A percentile compares a stretch with the other conserved stretches of the same genome.
These are phyloP conservation scores for Channa argus DNA, from an alignment of 2,113 vertebrate genomes.

Conservation along the genomic window DNA sequence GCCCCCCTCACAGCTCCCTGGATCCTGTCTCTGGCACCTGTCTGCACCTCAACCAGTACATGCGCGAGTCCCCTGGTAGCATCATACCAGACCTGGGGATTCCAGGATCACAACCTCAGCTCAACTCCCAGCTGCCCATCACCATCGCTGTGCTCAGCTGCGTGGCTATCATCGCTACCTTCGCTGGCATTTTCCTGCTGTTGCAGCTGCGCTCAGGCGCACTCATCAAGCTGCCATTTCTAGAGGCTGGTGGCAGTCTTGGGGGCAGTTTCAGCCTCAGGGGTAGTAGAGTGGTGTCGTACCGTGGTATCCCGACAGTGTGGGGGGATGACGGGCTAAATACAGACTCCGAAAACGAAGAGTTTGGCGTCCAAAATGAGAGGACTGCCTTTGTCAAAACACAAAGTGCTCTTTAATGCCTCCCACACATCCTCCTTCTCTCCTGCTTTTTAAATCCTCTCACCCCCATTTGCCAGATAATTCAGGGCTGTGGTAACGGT, in stretches of 20 bases:
- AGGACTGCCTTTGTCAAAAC: slow-evolving; percentile 99
- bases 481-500: slow-evolving; percentile 59
- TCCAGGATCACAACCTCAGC: slow-evolving; percentile 4
- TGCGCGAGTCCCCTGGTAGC: slow-evolving; percentile 87
- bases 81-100: slow-evolving; percentile 41
- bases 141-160: slow-evolving; percentile 92
- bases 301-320: slow-evolving; percentile 94
- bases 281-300: slow-evolving; percentile 86
- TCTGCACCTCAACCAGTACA: slow-evolving; percentile 90
- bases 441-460: slow-evolving; percentile 51
- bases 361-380: slow-evolving; percentile 90
- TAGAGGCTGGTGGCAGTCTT: slow-evolving; percentile 81
- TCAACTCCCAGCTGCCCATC: slow-evolving; percentile 82
- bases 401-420: slow-evolving; percentile 97
- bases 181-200: slow-evolving; percentile 89
- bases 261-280: slow-evolving; percentile 73
- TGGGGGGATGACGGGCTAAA: slow-evolving; percentile 91
- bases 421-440: slow-evolving; percentile 23
- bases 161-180: slow-evolving; percentile 89
- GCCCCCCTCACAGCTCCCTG: slow-evolving; percentile 90
- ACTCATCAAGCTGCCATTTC: slow-evolving; percentile 86
- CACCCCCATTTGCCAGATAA: slow-evolving; percentile 40
- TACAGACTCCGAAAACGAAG: slow-evolving; percentile 92
- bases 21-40: slow-evolving; percentile 85
- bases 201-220: slow-evolving; percentile 91